Evolutionary conservation across 1,140 invertebrate species (phyloP), one percentile per base, ranked within the genome.

Genomic region (Helicoverpa zea): DNA sequence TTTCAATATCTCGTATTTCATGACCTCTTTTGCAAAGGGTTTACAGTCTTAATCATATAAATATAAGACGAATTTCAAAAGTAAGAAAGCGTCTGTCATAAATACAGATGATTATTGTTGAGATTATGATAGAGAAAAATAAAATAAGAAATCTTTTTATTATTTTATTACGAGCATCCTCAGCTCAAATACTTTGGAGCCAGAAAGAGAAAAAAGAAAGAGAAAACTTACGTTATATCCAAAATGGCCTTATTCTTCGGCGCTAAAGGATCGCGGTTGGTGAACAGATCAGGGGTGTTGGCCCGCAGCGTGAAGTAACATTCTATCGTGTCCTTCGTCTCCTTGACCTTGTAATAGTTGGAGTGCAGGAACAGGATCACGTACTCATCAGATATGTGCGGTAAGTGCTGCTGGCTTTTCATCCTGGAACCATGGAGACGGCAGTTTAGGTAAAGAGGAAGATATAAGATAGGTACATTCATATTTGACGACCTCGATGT

Each of bases 341-440:
- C 95, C 66, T 96, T 96, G 16, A 95, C 88, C 51, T 95, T 95
- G 88, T 95, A 96, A 85, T 96, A 96, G 86, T 96, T 96, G 54
- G 96, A 96, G 87, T 96, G 96, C 1, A 96, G 91, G 86, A 96
- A 96, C 47, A 96, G 90, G 59, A 94, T 92, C 49, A 96, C 86
- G 85, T 95, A 96, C 80, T 96, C 95, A 70, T 97, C 96, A 1
- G 95, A 95, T 58, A 96, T 95, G 81, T 95, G 89, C 2, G 96
- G 96, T 76, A 96, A 86, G 87, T 96, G 96, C 0, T 96, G 94
- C 86, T 96, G 96, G 11, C 92, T 93, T 18, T 94, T 91, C 90
- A 96, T 94, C 96, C 96, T 96, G 91, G 58, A 95, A 95, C 2
- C 58, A 84, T 70, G 85, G 72, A 80, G 35, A 14, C 11, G 3